These are phyloP conservation scores for Sylvia borin DNA, from an alignment of 2,797 vertebrate species.

Conservation along the genomic window DNA sequence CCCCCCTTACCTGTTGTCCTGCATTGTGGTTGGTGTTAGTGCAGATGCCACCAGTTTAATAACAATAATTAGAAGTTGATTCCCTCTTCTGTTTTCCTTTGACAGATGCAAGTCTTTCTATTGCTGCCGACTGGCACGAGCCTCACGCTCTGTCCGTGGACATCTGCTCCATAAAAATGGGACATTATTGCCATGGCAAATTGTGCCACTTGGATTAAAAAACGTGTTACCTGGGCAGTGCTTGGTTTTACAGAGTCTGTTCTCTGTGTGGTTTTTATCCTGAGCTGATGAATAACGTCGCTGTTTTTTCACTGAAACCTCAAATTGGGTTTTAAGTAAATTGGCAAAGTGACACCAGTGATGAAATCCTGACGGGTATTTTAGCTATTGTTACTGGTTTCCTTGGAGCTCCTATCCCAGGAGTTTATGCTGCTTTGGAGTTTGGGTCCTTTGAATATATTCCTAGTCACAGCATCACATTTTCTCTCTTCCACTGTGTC, in stretches of 20 bases:
- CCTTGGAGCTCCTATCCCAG: conserved; percentile 15
- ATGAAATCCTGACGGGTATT: conserved; percentile 19
- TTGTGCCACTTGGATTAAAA: conserved; percentile 15
- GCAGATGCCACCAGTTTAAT: not conserved
- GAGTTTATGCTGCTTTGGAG: not conserved
- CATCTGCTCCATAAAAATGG: conserved; percentile 58
- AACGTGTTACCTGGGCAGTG: conserved; percentile 1
- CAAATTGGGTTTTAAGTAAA: not conserved
- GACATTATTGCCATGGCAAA: not conserved
- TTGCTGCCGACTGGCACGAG: not conserved
- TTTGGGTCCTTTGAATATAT: conserved; percentile 20
- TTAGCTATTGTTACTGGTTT: conserved; percentile 43
- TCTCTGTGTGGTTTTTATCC: not conserved
- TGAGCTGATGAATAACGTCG: not conserved
- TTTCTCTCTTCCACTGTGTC: not conserved
- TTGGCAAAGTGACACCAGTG: not conserved
- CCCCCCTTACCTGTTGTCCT: not conserved
- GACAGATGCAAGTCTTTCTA: conserved; percentile 45
- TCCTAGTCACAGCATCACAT: not conserved
- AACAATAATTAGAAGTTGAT: conserved; percentile 43
- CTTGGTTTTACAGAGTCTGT: not conserved
- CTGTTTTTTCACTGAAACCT: not conserved
- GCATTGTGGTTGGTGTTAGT: not conserved
- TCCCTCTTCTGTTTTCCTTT: conserved; percentile 57
- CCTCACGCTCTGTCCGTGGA: not conserved